phyloP scores from a whole-genome alignment of 2,888 invertebrate species.

The Tipula helvola region DNA sequence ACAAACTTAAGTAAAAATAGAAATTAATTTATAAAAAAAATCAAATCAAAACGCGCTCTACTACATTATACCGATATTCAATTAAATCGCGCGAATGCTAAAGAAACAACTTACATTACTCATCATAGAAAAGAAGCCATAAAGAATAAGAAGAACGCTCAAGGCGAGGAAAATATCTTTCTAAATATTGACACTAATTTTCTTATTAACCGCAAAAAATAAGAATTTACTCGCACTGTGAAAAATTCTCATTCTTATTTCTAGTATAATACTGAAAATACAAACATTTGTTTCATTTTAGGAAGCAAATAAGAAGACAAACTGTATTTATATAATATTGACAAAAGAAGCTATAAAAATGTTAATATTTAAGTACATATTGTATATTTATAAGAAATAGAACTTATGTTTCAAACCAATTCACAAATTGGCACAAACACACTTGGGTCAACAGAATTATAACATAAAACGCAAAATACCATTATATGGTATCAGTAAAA shows the following conservation, averaged over 20 bases:
- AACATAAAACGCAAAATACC: not conserved
- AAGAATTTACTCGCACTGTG: not conserved
- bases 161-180: not conserved
- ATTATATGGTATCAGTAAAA: not conserved
- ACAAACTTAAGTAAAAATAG: too few species aligned
- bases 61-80: not conserved
- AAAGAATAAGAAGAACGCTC: not conserved
- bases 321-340: not conserved
- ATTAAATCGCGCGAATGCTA: not conserved
- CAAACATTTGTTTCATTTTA: not conserved
- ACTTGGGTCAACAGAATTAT: not conserved
- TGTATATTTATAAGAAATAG: not conserved
- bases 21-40: too few species aligned
- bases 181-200: not conserved
- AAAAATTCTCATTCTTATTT: not conserved
- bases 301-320: not conserved
- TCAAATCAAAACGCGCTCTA: too few species aligned
- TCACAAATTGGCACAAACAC: not conserved
- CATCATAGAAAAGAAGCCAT: not conserved
- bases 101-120: not conserved
- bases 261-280: not conserved
- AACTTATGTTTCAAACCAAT: not conserved
- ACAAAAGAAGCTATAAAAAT: not conserved
- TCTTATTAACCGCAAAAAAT: not conserved
- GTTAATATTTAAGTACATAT: not conserved